Evolutionary conservation across 92 coral and sea anemone genomes (phyloP).

Genomic region (Parazoanthus atlanticus): DNA sequence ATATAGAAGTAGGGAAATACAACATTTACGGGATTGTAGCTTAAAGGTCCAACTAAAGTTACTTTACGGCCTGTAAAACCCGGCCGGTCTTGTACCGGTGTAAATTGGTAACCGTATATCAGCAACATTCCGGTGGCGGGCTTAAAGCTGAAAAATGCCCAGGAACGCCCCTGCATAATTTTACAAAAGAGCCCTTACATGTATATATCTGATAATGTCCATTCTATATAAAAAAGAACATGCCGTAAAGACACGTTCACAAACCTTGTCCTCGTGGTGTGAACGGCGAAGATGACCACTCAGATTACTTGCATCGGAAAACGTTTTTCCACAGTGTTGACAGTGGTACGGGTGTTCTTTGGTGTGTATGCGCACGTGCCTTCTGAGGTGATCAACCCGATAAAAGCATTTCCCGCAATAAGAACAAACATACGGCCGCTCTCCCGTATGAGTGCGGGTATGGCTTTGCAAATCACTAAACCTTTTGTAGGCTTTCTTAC

Average conservation of each 20-base stretch:
- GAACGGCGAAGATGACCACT: background rate
- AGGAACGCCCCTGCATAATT: no score
- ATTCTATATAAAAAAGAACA: no score
- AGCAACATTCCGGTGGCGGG: no score
- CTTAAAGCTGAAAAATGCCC: no score
- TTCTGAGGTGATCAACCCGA: background rate
- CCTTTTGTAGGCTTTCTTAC: constrained; percentile 2
- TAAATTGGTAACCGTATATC: no score
- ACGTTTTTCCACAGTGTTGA: constrained; percentile 5
- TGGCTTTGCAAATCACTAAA: constrained; percentile 13
- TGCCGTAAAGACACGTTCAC: background rate
- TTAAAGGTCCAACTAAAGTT: no score
- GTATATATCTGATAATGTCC: no score
- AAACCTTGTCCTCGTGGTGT: constrained; percentile 4
- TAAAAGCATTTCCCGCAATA: constrained; percentile 1
- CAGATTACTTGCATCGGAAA: constrained; percentile 24
- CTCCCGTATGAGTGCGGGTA: background rate
- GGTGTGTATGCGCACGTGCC: constrained; percentile 34
- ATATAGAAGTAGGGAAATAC: no score
- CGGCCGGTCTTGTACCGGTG: no score
- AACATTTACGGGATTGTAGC: no score
- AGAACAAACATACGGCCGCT: background rate
- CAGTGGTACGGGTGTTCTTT: constrained; percentile 2
- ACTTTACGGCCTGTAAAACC: no score
- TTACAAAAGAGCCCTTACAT: no score